Conservation (phyloP, 2,797 vertebrate species). For the Mus minutoides region DNA sequence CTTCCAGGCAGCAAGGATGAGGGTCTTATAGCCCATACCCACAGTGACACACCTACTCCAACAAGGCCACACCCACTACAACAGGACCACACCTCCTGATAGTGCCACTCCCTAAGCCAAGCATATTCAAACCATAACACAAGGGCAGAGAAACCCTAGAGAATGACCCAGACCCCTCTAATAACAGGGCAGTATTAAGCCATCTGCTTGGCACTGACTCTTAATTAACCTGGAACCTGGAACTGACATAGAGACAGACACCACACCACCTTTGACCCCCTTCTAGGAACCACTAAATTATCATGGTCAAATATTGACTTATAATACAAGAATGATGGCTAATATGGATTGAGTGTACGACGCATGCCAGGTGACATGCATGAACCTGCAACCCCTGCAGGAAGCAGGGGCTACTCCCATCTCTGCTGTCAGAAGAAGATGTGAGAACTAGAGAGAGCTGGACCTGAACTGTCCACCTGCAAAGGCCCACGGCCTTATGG, state of each 20-base stretch:
- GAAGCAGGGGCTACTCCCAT: neutral
- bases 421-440: neutral
- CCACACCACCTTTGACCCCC: neutral
- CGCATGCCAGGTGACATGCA: accelerated
- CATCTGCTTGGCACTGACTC: neutral
- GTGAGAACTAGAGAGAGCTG: neutral
- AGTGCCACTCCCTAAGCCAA: neutral
- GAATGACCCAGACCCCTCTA: neutral
- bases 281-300: neutral
- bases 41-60: neutral
- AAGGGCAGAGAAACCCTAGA: neutral
- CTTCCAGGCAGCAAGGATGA: neutral
- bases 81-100: neutral
- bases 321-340: neutral
- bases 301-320: neutral
- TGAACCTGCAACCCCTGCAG: neutral
- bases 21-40: neutral
- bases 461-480: neutral
- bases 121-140: neutral
- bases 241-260: neutral
- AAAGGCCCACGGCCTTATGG: neutral
- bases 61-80: neutral
- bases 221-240: neutral
- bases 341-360: neutral
- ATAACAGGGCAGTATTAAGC: neutral